Evolutionary conservation across 2,888 invertebrate genomes (phyloP).

Genomic region (Pyrgus malvae): DNA sequence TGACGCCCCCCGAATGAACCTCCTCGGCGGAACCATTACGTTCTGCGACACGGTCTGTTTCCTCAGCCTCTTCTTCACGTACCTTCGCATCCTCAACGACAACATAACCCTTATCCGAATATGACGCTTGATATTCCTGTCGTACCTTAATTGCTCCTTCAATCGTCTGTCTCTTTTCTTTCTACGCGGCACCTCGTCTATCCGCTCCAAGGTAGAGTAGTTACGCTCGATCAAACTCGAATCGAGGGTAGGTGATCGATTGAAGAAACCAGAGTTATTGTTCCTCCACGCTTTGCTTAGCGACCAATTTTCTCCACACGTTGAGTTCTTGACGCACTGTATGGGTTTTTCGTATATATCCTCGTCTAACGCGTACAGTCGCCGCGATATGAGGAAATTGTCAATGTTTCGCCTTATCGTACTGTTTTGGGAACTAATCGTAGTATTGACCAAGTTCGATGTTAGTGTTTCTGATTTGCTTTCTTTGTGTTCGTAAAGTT

Average conservation of each 20-base stretch:
- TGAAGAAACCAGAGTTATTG: conserved; percentile 62
- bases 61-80: conserved; percentile 65
- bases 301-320: conserved; percentile 77
- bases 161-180: conserved; percentile 58
- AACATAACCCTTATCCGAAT: conserved; percentile 85
- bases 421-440: conserved; percentile 67
- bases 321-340: conserved; percentile 53
- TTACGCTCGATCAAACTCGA: conserved; percentile 51
- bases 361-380: conserved; percentile 69
- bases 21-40: conserved; percentile 60
- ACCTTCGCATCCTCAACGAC: conserved; percentile 83
- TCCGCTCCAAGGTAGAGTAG: conserved; percentile 54
- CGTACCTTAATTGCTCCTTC: conserved; percentile 77
- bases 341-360: conserved; percentile 74
- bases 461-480: conserved; percentile 59
- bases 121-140: conserved; percentile 83
- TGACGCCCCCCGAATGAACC: conserved; percentile 60
- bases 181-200: conserved; percentile 66
- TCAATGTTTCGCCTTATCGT: conserved; percentile 69
- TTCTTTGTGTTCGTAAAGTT: conserved; percentile 45
- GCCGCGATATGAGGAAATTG: conserved; percentile 62
- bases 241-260: conserved; percentile 54
- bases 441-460: conserved; percentile 64
- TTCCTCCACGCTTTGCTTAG: conserved; percentile 75
- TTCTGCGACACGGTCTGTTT: conserved; percentile 52